phyloP scores from a whole-genome alignment of 2,113 vertebrate genomes.

The Boulengeromyrus knoepffleri region DNA sequence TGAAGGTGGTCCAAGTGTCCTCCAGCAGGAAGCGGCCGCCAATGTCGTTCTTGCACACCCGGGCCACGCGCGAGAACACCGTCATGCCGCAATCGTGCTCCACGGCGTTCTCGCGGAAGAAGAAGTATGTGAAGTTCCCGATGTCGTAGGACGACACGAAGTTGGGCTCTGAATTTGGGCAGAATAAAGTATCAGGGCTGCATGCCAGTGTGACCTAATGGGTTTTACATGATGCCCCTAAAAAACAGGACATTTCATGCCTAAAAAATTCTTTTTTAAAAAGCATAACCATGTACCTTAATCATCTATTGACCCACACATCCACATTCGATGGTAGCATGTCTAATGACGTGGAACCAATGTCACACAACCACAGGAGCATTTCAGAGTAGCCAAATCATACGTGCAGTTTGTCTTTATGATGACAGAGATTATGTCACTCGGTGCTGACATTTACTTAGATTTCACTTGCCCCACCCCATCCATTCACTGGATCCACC shows the following conservation, averaged over 20 bases:
- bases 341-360: background rate
- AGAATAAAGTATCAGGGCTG: background rate
- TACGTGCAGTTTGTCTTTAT: background rate
- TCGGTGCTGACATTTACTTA: background rate
- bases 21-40: slow-evolving; percentile 91
- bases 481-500: background rate
- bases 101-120: slow-evolving; percentile 91
- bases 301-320: background rate
- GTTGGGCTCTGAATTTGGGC: slow-evolving; percentile 75
- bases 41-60: slow-evolving; percentile 93
- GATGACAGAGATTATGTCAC: background rate
- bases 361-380: background rate
- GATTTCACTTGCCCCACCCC: background rate
- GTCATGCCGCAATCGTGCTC: slow-evolving; percentile 93
- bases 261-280: background rate
- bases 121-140: slow-evolving; percentile 94
- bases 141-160: slow-evolving; percentile 95
- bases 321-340: background rate
- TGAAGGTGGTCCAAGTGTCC: slow-evolving; percentile 98
- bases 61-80: slow-evolving; percentile 83
- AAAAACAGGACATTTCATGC: background rate
- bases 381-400: background rate
- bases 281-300: background rate
- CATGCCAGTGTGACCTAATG: background rate
- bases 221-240: background rate